phyloP scores from a whole-genome alignment of 2,888 invertebrate genomes.

The Allygus modestus region DNA sequence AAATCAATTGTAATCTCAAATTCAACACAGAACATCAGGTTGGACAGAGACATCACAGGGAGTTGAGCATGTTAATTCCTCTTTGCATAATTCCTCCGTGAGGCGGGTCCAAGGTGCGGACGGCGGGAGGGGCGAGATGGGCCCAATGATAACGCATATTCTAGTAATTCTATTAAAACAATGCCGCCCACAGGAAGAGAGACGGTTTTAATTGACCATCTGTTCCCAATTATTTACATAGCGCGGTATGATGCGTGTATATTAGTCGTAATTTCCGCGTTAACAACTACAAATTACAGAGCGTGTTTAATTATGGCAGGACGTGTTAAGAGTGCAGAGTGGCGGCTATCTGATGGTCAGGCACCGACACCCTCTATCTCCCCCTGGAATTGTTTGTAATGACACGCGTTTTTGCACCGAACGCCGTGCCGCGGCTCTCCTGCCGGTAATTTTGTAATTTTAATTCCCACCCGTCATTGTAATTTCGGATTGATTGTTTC shows the following conservation, averaged over 20 bases:
- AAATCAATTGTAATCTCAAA: no score
- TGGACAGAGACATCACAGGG: slow-evolving; percentile 8
- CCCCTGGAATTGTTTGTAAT: slow-evolving; percentile 38
- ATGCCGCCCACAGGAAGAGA: slow-evolving; percentile 56
- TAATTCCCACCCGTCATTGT: slow-evolving; percentile 36
- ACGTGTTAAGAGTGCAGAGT: slow-evolving; percentile 45
- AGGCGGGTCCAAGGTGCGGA: slow-evolving; percentile 19
- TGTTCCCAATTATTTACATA: slow-evolving; percentile 62
- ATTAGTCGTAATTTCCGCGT: slow-evolving; percentile 61
- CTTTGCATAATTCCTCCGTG: slow-evolving; percentile 1
- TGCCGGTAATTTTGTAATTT: slow-evolving; percentile 49
- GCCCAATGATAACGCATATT: slow-evolving; percentile 60
- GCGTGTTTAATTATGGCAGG: slow-evolving; percentile 44
- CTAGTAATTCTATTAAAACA: slow-evolving; percentile 58
- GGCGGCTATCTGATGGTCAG: slow-evolving; percentile 46
- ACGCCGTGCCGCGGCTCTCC: not conserved
- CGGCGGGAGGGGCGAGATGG: slow-evolving; percentile 38
- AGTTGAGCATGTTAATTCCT: not conserved
- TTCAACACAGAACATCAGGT: no score
- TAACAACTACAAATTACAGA: slow-evolving; percentile 62
- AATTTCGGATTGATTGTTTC: slow-evolving; percentile 9
- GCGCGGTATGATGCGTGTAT: slow-evolving; percentile 62
- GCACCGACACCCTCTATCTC: slow-evolving; percentile 34
- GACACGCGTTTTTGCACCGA: slow-evolving; percentile 50
- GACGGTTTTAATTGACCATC: slow-evolving; percentile 62